Evolutionary conservation across 2,888 invertebrate genomes (phyloP).

Genomic region (Diarsia mendica): DNA sequence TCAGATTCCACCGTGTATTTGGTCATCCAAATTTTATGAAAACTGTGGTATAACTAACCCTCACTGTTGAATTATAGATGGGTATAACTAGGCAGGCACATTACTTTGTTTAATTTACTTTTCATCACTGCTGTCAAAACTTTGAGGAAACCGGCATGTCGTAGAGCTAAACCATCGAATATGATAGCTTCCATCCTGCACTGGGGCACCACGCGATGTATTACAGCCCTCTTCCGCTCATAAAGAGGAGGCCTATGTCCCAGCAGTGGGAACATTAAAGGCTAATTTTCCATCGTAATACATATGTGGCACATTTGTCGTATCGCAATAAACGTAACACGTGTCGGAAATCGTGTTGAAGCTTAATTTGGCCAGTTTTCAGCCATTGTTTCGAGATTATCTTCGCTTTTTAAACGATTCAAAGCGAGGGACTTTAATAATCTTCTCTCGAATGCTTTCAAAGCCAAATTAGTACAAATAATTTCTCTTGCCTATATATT

Average conservation of each 20-base stretch:
- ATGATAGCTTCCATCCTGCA: not conserved
- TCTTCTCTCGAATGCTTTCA: not conserved
- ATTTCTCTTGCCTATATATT: not conserved
- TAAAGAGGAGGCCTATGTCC: not conserved
- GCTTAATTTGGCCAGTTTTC: slow-evolving; percentile 33
- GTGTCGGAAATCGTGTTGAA: slow-evolving; percentile 26
- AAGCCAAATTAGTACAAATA: not conserved
- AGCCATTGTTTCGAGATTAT: not conserved
- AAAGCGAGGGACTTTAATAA: not conserved
- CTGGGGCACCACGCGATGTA: not conserved
- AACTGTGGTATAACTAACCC: not conserved
- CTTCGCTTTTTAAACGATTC: not conserved
- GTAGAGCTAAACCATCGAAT: not conserved
- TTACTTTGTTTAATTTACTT: not conserved
- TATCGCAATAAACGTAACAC: slow-evolving; percentile 19
- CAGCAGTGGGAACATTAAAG: not conserved
- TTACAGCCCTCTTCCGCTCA: not conserved
- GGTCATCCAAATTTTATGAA: not conserved
- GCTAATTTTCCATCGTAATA: not conserved
- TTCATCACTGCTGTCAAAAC: not conserved
- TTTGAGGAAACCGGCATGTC: not conserved
- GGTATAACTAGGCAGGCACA: not conserved
- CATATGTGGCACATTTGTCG: slow-evolving; percentile 11
- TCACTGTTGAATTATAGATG: not conserved
- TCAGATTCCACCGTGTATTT: not conserved